These are phyloP conservation scores for Tipula confusa DNA, from an alignment of 2,888 invertebrate genomes.

Conservation along the genomic window DNA sequence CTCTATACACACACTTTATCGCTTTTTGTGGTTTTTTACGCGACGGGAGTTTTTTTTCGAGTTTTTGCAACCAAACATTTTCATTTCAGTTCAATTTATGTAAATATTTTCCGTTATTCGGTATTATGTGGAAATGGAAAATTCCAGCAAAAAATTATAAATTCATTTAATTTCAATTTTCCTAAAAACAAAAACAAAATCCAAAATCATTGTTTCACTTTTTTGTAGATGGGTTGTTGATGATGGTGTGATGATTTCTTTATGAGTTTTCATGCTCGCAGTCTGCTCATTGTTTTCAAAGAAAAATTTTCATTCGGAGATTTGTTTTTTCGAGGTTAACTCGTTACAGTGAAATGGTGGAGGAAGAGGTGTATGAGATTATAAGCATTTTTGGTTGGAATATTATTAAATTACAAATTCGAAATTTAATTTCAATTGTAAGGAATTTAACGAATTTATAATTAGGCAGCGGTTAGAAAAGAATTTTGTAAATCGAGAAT, in stretches of 20 bases:
- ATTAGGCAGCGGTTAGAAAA: no score
- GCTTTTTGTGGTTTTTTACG: neutral
- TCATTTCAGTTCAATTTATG: slow-evolving; percentile 8
- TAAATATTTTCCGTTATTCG: neutral
- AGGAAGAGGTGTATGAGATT: neutral
- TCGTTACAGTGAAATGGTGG: neutral
- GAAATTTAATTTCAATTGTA: neutral
- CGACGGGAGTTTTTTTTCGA: neutral
- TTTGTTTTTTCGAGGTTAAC: neutral
- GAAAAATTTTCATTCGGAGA: no score
- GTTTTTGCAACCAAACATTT: neutral
- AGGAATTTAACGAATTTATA: neutral
- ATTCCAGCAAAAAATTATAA: neutral
- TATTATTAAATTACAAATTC: neutral
- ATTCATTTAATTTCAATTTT: neutral
- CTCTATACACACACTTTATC: no score
- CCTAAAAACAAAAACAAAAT: neutral
- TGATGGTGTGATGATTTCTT: no score
- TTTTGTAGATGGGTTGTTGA: neutral
- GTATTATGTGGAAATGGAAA: neutral
- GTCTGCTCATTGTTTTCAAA: no score
- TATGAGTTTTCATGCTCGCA: neutral
- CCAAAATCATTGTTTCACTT: neutral
- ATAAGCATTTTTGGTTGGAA: neutral
- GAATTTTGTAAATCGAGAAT: no score